phyloP scores from a whole-genome alignment of 2,797 vertebrate species.

The Cossypha caffra region DNA sequence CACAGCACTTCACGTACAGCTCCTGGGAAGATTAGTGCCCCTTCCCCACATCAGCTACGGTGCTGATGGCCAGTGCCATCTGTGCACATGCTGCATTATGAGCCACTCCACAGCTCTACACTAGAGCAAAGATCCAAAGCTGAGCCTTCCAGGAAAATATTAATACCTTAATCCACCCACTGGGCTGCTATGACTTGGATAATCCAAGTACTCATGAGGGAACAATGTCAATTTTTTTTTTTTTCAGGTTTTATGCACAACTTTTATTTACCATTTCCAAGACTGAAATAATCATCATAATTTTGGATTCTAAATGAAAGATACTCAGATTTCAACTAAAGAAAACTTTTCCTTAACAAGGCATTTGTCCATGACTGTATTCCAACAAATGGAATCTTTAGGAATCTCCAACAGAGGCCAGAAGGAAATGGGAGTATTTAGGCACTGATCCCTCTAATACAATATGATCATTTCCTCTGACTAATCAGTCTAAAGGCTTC shows the following conservation, averaged over 20 bases:
- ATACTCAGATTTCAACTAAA: not conserved
- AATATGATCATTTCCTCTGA: not conserved
- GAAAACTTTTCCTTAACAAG: not conserved
- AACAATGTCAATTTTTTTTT: not conserved
- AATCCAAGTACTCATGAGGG: not conserved
- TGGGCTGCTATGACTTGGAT: not conserved
- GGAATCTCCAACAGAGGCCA: not conserved
- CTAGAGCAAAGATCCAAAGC: not conserved
- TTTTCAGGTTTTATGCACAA: not conserved
- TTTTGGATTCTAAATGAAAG: not conserved
- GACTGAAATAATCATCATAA: not conserved
- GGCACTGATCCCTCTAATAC: not conserved
- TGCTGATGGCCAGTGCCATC: too few relatives aligned
- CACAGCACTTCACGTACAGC: not conserved
- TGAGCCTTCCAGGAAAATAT: not conserved
- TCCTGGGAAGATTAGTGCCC: not conserved
- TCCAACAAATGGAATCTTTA: not conserved
- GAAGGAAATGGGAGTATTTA: not conserved
- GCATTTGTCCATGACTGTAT: not conserved
- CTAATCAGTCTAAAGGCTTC: not conserved
- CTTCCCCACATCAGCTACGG: not conserved
- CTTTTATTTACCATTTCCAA: not conserved
- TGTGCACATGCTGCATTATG: accelerated
- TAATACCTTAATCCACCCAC: not conserved
- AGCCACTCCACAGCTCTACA: not conserved